phyloP scores from a whole-genome alignment of 2,888 invertebrate species.

The Cosmopolites sordidus region DNA sequence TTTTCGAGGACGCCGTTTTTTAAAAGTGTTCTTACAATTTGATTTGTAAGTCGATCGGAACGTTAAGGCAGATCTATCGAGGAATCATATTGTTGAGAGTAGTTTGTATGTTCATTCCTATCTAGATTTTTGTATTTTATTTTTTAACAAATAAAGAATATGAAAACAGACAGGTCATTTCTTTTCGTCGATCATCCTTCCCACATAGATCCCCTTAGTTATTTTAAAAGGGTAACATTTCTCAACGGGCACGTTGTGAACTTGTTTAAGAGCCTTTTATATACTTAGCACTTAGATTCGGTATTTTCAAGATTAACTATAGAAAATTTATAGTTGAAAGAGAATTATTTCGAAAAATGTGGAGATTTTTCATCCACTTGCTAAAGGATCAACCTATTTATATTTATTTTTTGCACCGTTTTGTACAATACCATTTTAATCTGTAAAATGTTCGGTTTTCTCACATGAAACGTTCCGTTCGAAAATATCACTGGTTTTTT shows the following conservation, averaged over 20 bases:
- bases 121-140: constrained; percentile 28
- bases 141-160: constrained; percentile 28
- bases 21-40: not conserved
- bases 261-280: constrained; percentile 2
- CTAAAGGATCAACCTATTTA: no score
- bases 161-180: constrained; percentile 10
- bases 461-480: no score
- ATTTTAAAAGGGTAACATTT: no score
- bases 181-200: not conserved
- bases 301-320: no score
- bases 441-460: no score
- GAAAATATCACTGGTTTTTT: no score
- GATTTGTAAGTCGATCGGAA: not conserved
- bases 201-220: no score
- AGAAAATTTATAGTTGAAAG: constrained; percentile 10
- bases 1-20: not conserved
- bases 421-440: no score
- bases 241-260: no score
- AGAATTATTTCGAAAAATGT: not conserved
- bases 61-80: constrained; percentile 1
- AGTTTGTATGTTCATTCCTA: constrained; percentile 27
- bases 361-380: no score
- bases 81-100: constrained; percentile 1
- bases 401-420: no score
- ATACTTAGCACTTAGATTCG: constrained; percentile 3